Evolutionary conservation across 2,888 invertebrate genomes (phyloP).

Genomic region (Rotaria sp.): DNA sequence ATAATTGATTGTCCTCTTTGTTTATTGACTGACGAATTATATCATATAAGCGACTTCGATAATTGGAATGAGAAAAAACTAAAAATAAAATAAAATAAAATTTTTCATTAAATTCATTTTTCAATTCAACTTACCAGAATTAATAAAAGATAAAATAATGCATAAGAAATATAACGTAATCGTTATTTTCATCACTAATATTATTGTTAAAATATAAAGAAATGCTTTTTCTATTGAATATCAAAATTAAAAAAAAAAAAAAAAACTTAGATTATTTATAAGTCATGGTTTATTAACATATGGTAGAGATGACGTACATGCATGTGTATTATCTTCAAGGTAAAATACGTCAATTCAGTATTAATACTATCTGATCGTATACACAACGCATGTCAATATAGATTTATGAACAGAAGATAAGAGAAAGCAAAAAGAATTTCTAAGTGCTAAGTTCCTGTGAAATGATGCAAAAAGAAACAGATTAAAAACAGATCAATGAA

Average conservation of each 20-base stretch:
- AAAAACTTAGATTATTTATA: neutral
- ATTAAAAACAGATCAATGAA: too few relatives aligned
- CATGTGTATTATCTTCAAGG: too few relatives aligned
- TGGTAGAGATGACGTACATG: neutral
- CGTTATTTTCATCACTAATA: neutral
- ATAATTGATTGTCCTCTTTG: neutral
- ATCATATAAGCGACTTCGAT: neutral
- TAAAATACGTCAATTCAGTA: neutral
- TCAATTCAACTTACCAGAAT: neutral
- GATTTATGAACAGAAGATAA: neutral
- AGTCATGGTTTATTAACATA: neutral
- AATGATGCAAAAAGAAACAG: too few relatives aligned
- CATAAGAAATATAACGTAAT: neutral
- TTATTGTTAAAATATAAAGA: neutral
- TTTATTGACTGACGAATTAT: neutral
- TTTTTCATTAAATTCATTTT: too few relatives aligned
- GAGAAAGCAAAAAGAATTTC: neutral
- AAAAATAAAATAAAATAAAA: neutral
- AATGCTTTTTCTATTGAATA: neutral
- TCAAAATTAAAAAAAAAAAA: neutral
- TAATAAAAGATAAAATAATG: neutral
- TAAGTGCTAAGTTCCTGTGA: neutral
- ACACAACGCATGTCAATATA: neutral
- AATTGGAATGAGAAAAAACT: neutral
- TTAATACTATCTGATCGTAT: neutral